Percentiles rank a stretch among this genome's conserved stretches.
phyloP scores from a whole-genome alignment of 2,113 vertebrate genomes.

The Dipodomys stephensi region DNA sequence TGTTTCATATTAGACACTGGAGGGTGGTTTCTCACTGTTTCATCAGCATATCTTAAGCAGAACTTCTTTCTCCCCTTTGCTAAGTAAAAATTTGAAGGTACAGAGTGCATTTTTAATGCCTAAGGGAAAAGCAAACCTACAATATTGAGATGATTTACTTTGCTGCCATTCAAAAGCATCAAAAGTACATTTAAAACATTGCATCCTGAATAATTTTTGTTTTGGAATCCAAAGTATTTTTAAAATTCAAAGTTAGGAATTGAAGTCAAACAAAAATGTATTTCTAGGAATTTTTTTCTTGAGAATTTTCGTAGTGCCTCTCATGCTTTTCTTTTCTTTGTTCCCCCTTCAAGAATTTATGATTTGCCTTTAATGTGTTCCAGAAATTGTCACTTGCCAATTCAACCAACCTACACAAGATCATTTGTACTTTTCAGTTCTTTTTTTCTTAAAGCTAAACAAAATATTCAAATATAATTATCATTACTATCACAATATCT shows the following conservation, averaged over 20 bases:
- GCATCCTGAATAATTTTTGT: not conserved
- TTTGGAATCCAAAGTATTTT: conserved; percentile 61
- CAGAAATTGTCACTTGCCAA: not conserved
- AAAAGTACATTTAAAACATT: conserved; percentile 10
- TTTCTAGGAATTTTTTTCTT: not conserved
- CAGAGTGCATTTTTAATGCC: conserved; percentile 26
- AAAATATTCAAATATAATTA: not conserved
- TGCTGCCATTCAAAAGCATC: conserved; percentile 37
- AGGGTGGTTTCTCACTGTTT: not conserved
- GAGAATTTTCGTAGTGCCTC: not conserved
- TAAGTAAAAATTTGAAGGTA: conserved; percentile 48
- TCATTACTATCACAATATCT: conserved; percentile 11
- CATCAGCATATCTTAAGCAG: not conserved
- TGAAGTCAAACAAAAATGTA: conserved; percentile 48
- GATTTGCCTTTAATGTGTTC: not conserved
- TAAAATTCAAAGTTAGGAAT: conserved; percentile 25
- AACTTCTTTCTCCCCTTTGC: not conserved
- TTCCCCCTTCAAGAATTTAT: not conserved
- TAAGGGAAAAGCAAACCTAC: conserved; percentile 21
- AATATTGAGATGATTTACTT: conserved; percentile 8
- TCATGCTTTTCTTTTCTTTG: not conserved
- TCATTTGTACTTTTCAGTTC: conserved; percentile 20
- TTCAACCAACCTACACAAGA: not conserved
- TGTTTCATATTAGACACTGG: conserved; percentile 9
- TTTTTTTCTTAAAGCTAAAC: conserved; percentile 16